Evolutionary conservation across 1,140 invertebrate species (phyloP).

Genomic region (Meteorus sp.): DNA sequence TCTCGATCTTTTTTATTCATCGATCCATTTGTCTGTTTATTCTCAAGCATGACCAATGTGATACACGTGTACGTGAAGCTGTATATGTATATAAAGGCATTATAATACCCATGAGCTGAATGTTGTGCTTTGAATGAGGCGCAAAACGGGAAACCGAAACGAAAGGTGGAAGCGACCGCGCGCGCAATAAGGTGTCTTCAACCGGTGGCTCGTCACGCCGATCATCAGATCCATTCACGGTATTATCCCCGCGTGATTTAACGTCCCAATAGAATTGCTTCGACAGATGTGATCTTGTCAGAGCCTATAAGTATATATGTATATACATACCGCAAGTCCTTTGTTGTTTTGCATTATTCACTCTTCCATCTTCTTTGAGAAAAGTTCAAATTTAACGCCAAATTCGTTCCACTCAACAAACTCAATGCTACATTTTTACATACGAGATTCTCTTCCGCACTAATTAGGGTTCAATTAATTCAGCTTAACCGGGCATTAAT

Average conservation of each 20-base stretch:
- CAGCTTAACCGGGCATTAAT: too few species aligned
- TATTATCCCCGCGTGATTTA: constrained; percentile 38
- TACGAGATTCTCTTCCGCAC: too few species aligned
- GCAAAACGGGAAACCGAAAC: constrained; percentile 7
- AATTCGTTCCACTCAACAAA: too few species aligned
- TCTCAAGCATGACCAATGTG: neutral
- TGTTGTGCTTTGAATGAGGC: neutral
- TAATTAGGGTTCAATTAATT: too few species aligned
- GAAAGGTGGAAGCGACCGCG: constrained; percentile 2
- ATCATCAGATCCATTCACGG: constrained; percentile 32
- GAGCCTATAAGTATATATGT: neutral
- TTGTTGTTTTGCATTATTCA: neutral
- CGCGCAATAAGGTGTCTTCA: constrained; percentile 10
- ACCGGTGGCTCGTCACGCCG: constrained; percentile 26
- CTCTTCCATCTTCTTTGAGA: neutral
- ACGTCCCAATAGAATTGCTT: constrained; percentile 10
- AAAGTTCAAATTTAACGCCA: too few species aligned
- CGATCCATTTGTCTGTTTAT: too few species aligned
- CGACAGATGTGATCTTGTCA: neutral
- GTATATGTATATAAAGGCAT: too few species aligned
- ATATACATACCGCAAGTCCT: constrained; percentile 2
- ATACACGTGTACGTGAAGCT: neutral
- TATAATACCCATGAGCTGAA: neutral
- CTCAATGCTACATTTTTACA: too few species aligned
- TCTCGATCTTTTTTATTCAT: neutral